Base-by-base conservation (phyloP, 1,140 invertebrate genomes). In the Mya arenaria region DNA sequence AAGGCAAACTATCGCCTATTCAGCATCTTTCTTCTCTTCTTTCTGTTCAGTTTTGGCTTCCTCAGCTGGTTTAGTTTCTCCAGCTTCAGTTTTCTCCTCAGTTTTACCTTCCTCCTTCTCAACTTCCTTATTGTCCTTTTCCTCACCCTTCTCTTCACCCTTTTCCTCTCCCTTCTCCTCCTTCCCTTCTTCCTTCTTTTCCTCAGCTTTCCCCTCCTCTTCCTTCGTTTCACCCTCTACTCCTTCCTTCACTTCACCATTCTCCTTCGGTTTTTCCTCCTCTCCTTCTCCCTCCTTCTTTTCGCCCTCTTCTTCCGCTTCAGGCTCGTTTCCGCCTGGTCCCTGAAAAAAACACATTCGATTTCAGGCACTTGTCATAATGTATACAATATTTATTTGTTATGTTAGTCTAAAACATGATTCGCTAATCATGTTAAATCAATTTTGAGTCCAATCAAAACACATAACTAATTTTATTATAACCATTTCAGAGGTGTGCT, bases 211-310 rank as follows among this genome's bases (percentile, higher is more conserved):
- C 69, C 71, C 63, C 25, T 74, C 62, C 23, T 56, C 75, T 66
- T 82, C 82, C 60, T 83, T 72, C 74, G 71, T 66, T 77, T 72
- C 55, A 73, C 60, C 66, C 68, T 82, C 72, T 62, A 69, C 84
- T 0, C 52, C 87, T 39, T 86, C 87, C 63, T 84, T 86, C 66
- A 83, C 84, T 34, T 56, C 44, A 19, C 83, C 75, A 69, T 81
- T 75, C 25, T 84, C 78, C 66, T 63, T 66, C 52, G 63, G 36
- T 17, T 80, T 75, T 52, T 77, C 73, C 55, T 69, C 58, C 19
- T 48, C 73, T 72, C 79, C 72, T 62, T 74, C 84, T 0, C 52
- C 87, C 48, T 86, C 87, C 63, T 84, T 86, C 58, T 83, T 75
- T 41, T 87, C 78, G 69, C 81, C 80, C 58, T 82, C 77, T 60